These are phyloP conservation scores for Polymixis flavicincta DNA, from an alignment of 2,888 invertebrate species.

Conservation along the genomic window DNA sequence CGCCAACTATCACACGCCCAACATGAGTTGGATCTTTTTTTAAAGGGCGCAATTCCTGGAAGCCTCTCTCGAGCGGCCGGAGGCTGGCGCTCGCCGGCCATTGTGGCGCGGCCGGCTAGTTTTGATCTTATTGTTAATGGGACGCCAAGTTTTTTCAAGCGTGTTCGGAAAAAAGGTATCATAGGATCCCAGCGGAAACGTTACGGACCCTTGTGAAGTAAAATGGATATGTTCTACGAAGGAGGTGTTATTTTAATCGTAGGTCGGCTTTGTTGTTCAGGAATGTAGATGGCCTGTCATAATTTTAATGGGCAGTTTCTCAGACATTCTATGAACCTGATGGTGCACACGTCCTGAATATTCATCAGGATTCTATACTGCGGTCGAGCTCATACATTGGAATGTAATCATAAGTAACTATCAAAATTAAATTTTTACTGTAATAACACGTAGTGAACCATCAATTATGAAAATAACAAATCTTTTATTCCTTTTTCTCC, in stretches of 20 bases:
- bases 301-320: constrained; percentile 89
- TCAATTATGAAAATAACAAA: constrained; percentile 32
- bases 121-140: constrained; percentile 91
- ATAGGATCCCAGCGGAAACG: constrained; percentile 90
- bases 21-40: constrained; percentile 89
- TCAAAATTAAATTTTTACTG: constrained; percentile 40
- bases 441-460: constrained; percentile 28
- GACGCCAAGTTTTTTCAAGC: constrained; percentile 89
- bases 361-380: constrained; percentile 75
- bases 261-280: constrained; percentile 89
- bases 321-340: constrained; percentile 80
- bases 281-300: constrained; percentile 90
- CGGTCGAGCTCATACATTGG: constrained; percentile 49
- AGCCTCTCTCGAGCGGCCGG: constrained; percentile 84
- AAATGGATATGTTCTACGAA: constrained; percentile 90
- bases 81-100: constrained; percentile 88
- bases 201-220: constrained; percentile 89
- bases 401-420: constrained; percentile 57
- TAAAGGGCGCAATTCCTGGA: constrained; percentile 88
- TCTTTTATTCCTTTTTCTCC: constrained; percentile 3
- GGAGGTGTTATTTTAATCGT: constrained; percentile 90
- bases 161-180: constrained; percentile 88
- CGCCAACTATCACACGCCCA: constrained; percentile 86
- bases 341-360: constrained; percentile 84
- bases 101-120: constrained; percentile 89